A percentile compares a stretch with the other conserved stretches of the same genome.
Evolutionary conservation across 2,888 invertebrate genomes (phyloP).

Genomic region (Drosophila fungiperda): DNA sequence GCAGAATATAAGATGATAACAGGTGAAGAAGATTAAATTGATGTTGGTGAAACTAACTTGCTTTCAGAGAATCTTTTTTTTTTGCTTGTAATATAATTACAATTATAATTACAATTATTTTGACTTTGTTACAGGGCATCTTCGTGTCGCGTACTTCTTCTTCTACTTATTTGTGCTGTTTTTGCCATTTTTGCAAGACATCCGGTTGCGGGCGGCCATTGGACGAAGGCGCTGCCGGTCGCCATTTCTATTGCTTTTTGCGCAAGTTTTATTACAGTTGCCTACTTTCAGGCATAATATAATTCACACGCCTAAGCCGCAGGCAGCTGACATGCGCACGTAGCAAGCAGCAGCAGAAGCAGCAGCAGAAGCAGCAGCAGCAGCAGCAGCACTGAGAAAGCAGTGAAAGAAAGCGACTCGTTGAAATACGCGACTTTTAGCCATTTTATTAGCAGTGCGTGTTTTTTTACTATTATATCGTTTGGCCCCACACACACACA

Average conservation of each 20-base stretch:
- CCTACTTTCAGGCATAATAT: slow-evolving; percentile 75
- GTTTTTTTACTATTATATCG: slow-evolving; percentile 77
- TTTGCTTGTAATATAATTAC: not conserved
- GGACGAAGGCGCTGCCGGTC: slow-evolving; percentile 18
- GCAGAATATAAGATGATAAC: not conserved
- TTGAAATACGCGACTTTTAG: slow-evolving; percentile 70
- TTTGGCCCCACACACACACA: slow-evolving; percentile 32
- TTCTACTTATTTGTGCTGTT: slow-evolving; percentile 4
- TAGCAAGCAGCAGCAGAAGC: slow-evolving; percentile 34
- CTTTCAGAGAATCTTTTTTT: too few relatives aligned
- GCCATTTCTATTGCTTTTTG: slow-evolving; percentile 53
- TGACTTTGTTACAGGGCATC: not conserved
- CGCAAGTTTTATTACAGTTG: slow-evolving; percentile 75
- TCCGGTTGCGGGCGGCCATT: slow-evolving; percentile 37
- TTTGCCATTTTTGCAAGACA: slow-evolving; percentile 46
- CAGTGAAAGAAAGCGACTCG: slow-evolving; percentile 42
- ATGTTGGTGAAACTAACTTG: not conserved
- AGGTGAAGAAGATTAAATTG: not conserved
- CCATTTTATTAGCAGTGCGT: slow-evolving; percentile 79
- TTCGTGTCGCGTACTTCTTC: not conserved
- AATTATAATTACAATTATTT: too few relatives aligned
- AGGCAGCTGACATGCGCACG: slow-evolving; percentile 77
- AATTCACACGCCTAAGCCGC: slow-evolving; percentile 80
- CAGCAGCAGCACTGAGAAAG: slow-evolving; percentile 3
- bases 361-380: not conserved